Evolutionary conservation across 2,888 invertebrate species (phyloP).

Genomic region (Gymnosoma rotundatum): DNA sequence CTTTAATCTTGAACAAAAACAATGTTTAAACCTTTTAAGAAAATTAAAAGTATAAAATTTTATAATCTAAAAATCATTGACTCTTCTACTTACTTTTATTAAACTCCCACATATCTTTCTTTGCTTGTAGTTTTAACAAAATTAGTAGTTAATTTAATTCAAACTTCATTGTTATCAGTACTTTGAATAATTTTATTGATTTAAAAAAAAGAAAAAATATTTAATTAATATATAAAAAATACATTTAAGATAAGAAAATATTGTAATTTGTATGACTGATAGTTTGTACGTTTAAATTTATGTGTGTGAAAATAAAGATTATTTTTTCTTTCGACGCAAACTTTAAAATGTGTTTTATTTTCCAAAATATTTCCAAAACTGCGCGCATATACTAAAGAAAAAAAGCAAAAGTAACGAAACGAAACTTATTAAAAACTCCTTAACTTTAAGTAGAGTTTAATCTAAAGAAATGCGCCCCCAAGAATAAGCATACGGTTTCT

Average conservation of each 20-base stretch:
- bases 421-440: too few species aligned
- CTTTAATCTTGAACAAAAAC: constrained; percentile 28
- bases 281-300: constrained; percentile 79
- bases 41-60: not conserved
- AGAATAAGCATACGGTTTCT: too few species aligned
- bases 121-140: constrained; percentile 28
- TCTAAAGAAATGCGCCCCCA: too few species aligned
- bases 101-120: constrained; percentile 41
- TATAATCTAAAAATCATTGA: not conserved
- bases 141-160: constrained; percentile 26
- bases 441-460: too few species aligned
- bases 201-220: constrained; percentile 30
- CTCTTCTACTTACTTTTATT: not conserved
- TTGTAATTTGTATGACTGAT: constrained; percentile 81
- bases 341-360: constrained; percentile 61
- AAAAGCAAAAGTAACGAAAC: too few species aligned
- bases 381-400: too few species aligned
- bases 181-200: constrained; percentile 9
- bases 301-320: constrained; percentile 72
- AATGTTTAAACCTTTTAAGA: constrained; percentile 2
- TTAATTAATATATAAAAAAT: constrained; percentile 19
- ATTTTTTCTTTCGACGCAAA: constrained; percentile 72
- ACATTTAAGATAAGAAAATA: constrained; percentile 51
- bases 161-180: constrained; percentile 36
- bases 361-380: too few species aligned